These are phyloP conservation scores for human (Homo sapiens) DNA, from an alignment of 2,113 vertebrate genomes.

Conservation along the genomic window GRCh38 chr14:76312001-76312500, in stretches of 20 bases:
- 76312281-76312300: neutral
- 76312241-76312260: neutral
- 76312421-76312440: neutral
- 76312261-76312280: neutral
- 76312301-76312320: neutral
- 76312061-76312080: neutral
- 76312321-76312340: conserved; percentile 17
- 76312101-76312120: neutral
- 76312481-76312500: neutral
- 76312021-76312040: neutral
- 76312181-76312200: neutral
- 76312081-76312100: neutral
- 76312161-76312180: conserved; percentile 43
- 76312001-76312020: neutral
- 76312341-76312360: conserved; percentile 7
- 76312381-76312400: neutral
- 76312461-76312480: neutral
- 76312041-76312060: neutral
- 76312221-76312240: neutral
- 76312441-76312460: neutral
- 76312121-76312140: conserved; percentile 5
- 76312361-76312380: neutral
- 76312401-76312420: conserved; percentile 20
- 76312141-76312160: neutral
- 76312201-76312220: neutral